Evolutionary conservation across 2,797 vertebrate genomes (phyloP), one percentile per base, ranked within the genome.

Genomic region (Heteromormyrus szaboi): DNA sequence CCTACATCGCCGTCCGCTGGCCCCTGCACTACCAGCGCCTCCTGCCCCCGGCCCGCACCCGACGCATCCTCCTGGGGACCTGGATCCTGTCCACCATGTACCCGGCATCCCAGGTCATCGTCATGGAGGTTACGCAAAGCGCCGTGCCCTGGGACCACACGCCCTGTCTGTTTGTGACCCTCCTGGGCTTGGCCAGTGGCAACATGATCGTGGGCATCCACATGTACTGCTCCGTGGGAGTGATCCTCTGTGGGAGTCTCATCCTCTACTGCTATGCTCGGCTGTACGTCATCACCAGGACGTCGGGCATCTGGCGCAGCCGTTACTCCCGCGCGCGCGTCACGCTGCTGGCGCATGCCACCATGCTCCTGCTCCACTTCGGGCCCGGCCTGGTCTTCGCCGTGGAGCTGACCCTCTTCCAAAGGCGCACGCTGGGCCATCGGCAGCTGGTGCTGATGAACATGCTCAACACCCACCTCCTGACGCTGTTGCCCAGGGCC

Each of bases 211-310:
- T 88, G 0, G 88, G 90, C 14, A 89, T 96, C 85, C 89, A 96
- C 59, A 54, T 93, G 68, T 95, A 94, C 90, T 95, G 96, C 59
- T 90, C 94, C 0, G 90, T 95, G 0, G 90, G 92, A 0, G 94
- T 94, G 1, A 12, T 94, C 19, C 68, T 96, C 48, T 97, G 96
- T 53, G 81, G 92, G 2, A 0, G 89, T 0, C 92, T 97, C 72
- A 96, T 97, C 86, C 88, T 93, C 12, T 96, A 95, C 94, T 97
- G 96, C 91, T 97, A 97, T 90, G 90, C 95, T 53, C 95, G 93
- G 46, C 95, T 97, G 65, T 97, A 96, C 90, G 92, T 93, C 91
- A 93, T 96, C 14, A 96, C 96, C 14, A 96, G 92, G 92, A 95
- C 92, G 12, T 96, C 96, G 1, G 96, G 96, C 17, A 96, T 96